Evolutionary conservation across 2,888 invertebrate genomes (phyloP).

Genomic region (Keiferia lycopersicella): DNA sequence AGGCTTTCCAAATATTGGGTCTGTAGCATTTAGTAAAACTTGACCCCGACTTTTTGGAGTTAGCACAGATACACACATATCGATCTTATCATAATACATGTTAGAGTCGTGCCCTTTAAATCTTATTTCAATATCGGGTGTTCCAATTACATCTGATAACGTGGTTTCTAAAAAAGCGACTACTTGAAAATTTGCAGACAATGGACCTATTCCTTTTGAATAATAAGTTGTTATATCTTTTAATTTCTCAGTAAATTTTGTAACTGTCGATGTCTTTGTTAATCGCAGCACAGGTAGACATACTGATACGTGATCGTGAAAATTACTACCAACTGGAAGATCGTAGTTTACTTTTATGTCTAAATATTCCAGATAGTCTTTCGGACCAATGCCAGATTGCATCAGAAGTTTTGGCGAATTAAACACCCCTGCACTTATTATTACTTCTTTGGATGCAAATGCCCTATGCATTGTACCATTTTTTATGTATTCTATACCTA

Average conservation of each 20-base stretch:
- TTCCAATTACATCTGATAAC: slow-evolving; percentile 64
- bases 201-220: slow-evolving; percentile 64
- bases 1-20: slow-evolving; percentile 65
- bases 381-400: slow-evolving; percentile 74
- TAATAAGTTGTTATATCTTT: slow-evolving; percentile 71
- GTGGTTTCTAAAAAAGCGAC: slow-evolving; percentile 66
- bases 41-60: slow-evolving; percentile 73
- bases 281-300: slow-evolving; percentile 70
- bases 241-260: slow-evolving; percentile 64
- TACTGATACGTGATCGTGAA: slow-evolving; percentile 73
- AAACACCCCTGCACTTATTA: slow-evolving; percentile 69
- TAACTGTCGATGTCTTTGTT: slow-evolving; percentile 59
- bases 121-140: slow-evolving; percentile 71
- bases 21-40: slow-evolving; percentile 64
- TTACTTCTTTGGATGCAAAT: slow-evolving; percentile 62
- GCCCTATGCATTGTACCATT: slow-evolving; percentile 65
- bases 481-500: slow-evolving; percentile 65
- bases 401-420: slow-evolving; percentile 71
- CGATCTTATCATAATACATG: slow-evolving; percentile 73
- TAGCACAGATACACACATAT: slow-evolving; percentile 67
- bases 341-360: slow-evolving; percentile 58
- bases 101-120: slow-evolving; percentile 73
- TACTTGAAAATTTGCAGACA: slow-evolving; percentile 74
- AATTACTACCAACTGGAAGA: slow-evolving; percentile 70
- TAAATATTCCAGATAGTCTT: slow-evolving; percentile 71